Conservation (phyloP, 35 echinoderm and acorn worm genomes). For the Amphiura filiformis region DNA sequence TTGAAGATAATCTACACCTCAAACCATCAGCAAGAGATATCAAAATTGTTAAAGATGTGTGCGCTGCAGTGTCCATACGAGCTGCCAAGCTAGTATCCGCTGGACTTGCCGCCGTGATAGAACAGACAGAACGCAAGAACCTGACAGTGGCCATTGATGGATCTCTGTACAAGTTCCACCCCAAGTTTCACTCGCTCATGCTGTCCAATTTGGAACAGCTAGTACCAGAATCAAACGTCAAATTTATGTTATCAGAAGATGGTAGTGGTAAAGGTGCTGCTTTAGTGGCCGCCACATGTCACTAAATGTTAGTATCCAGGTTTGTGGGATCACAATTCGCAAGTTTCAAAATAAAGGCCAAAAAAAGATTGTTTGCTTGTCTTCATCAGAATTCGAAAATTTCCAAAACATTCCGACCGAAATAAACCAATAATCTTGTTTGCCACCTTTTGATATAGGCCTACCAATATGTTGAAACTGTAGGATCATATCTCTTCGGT, state of each 20-base stretch:
- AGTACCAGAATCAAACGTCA: slow-evolving; percentile 65
- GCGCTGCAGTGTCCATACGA: slow-evolving; percentile 58
- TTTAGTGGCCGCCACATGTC: slow-evolving; percentile 70
- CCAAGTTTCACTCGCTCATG: slow-evolving; percentile 75
- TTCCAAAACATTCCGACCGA: too few species aligned
- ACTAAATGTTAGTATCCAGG: too few species aligned
- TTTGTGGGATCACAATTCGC: too few species aligned
- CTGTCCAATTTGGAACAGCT: slow-evolving; percentile 48
- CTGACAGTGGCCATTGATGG: slow-evolving; percentile 89
- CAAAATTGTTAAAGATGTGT: slow-evolving; percentile 31
- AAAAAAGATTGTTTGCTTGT: too few species aligned
- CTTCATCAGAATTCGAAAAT: too few species aligned
- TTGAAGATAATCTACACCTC: slow-evolving; percentile 53
- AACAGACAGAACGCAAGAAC: slow-evolving; percentile 41
- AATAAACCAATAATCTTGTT: too few species aligned
- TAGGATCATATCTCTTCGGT: too few species aligned
- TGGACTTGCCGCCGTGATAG: slow-evolving; percentile 73
- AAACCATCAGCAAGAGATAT: slow-evolving; percentile 37
- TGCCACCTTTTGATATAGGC: too few species aligned
- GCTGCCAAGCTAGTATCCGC: slow-evolving; percentile 82
- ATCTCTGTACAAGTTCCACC: slow-evolving; percentile 92
- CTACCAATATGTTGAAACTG: too few species aligned
- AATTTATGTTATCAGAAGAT: slow-evolving; percentile 94
- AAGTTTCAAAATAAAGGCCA: too few species aligned
- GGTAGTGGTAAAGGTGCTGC: slow-evolving; percentile 97